phyloP scores from a whole-genome alignment of 2,797 vertebrate genomes.

The Hypotaenidia philippensis region DNA sequence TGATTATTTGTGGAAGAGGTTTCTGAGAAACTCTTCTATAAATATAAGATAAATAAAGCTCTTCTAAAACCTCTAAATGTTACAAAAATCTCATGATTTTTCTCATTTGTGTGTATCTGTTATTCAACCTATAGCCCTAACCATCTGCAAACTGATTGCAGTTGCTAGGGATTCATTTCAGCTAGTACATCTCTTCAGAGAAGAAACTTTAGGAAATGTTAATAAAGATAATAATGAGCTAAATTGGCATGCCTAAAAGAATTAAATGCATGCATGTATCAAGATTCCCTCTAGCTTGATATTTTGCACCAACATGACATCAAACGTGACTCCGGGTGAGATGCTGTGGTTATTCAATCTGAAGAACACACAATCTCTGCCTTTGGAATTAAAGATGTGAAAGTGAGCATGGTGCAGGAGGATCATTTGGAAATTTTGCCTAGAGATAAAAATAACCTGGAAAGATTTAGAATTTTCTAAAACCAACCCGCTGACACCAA shows the following conservation, averaged over 20 bases:
- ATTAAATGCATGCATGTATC: conserved; percentile 12
- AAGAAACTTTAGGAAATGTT: conserved; percentile 2
- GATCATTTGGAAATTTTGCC: conserved; percentile 39
- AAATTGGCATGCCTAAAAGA: conserved; percentile 42
- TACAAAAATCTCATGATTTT: conserved; percentile 15
- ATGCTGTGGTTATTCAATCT: conserved; percentile 28
- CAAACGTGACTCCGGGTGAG: conserved; percentile 6
- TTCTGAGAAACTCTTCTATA: conserved; percentile 55
- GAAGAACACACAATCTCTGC: background rate
- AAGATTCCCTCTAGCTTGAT: background rate
- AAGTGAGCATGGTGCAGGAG: background rate
- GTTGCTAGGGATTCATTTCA: conserved; percentile 46
- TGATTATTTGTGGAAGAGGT: conserved; percentile 47
- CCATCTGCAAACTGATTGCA: conserved; percentile 45
- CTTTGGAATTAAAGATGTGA: conserved; percentile 19
- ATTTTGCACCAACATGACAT: conserved; percentile 30
- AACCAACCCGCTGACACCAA: conserved; percentile 48
- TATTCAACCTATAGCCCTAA: conserved; percentile 44
- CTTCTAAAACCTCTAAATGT: conserved; percentile 21
- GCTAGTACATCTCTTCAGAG: conserved; percentile 15
- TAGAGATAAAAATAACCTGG: conserved; percentile 54
- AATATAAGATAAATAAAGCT: conserved; percentile 60
- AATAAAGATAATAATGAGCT: conserved; percentile 52
- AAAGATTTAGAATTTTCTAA: conserved; percentile 60
- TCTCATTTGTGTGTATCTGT: background rate